Percentiles rank a stretch among this genome's conserved stretches.
Evolutionary conservation across 1,140 invertebrate species (phyloP).

Genomic region (Apis cerana): DNA sequence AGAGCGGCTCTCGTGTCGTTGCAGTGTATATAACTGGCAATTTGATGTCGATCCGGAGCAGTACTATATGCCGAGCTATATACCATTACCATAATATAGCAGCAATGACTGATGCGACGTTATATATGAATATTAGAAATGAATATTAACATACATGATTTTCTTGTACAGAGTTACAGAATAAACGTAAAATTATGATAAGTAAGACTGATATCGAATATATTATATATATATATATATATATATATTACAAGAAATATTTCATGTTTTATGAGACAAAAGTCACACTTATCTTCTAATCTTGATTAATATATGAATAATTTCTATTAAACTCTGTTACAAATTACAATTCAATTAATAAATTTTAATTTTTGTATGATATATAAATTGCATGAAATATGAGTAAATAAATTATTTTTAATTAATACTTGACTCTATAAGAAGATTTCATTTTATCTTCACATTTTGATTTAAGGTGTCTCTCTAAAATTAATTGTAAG

Average conservation of each 20-base stretch:
- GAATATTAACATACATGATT: not conserved
- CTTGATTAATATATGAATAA: too few relatives aligned
- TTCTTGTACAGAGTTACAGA: not conserved
- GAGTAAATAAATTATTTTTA: too few relatives aligned
- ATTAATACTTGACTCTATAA: too few relatives aligned
- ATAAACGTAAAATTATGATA: too few relatives aligned
- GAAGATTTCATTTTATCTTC: not conserved
- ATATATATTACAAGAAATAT: too few relatives aligned
- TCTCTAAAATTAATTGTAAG: not conserved
- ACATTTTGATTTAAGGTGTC: not conserved
- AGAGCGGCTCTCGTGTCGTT: conserved; percentile 7
- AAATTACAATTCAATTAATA: too few relatives aligned
- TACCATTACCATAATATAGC: conserved; percentile 9
- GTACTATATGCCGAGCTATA: not conserved
- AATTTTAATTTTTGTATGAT: too few relatives aligned
- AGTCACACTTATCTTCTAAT: too few relatives aligned
- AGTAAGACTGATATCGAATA: not conserved
- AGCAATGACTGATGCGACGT: not conserved
- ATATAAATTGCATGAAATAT: too few relatives aligned
- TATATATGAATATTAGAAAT: not conserved
- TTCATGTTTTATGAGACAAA: too few relatives aligned
- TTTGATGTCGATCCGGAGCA: conserved; percentile 7
- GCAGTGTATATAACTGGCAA: conserved; percentile 5
- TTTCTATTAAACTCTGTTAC: too few relatives aligned
- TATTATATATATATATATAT: too few relatives aligned